Evolutionary conservation across 2,888 invertebrate species (phyloP).

Genomic region (Macrophya annulata): DNA sequence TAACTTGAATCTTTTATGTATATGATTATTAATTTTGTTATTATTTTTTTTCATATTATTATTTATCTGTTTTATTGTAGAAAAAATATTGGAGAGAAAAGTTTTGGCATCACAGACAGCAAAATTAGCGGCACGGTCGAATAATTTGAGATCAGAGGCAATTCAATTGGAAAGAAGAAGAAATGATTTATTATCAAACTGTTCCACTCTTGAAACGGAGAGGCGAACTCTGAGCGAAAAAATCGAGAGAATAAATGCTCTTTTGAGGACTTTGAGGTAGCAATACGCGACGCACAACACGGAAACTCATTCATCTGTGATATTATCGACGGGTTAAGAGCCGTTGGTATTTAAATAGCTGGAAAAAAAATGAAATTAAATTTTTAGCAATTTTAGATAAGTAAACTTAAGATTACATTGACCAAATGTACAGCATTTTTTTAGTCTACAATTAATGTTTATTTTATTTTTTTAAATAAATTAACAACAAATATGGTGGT

Average conservation of each 20-base stretch:
- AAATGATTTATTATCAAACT: slow-evolving; percentile 71
- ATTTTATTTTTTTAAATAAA: slow-evolving; percentile 33
- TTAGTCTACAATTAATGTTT: slow-evolving; percentile 28
- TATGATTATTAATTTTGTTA: too few species aligned
- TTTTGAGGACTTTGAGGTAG: slow-evolving; percentile 76
- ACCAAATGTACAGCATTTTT: slow-evolving; percentile 68
- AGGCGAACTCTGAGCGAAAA: slow-evolving; percentile 73
- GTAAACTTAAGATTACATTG: slow-evolving; percentile 63
- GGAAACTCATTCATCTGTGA: slow-evolving; percentile 79
- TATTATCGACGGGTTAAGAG: slow-evolving; percentile 78
- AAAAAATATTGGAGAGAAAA: slow-evolving; percentile 73
- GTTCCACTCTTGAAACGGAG: slow-evolving; percentile 73
- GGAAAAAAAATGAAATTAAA: slow-evolving; percentile 60
- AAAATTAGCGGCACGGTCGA: slow-evolving; percentile 70
- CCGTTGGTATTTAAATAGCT: slow-evolving; percentile 69
- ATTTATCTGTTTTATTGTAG: slow-evolving; percentile 63
- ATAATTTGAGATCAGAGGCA: slow-evolving; percentile 72
- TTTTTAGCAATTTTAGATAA: slow-evolving; percentile 64
- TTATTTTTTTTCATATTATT: not conserved
- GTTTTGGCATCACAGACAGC: slow-evolving; percentile 73
- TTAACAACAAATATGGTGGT: not conserved
- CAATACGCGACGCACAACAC: slow-evolving; percentile 75
- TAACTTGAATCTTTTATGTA: not conserved
- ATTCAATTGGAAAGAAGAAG: slow-evolving; percentile 72
- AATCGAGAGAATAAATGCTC: slow-evolving; percentile 74